These are phyloP conservation scores for Cryptus armator DNA, from an alignment of 2,888 invertebrate genomes.

Conservation along the genomic window DNA sequence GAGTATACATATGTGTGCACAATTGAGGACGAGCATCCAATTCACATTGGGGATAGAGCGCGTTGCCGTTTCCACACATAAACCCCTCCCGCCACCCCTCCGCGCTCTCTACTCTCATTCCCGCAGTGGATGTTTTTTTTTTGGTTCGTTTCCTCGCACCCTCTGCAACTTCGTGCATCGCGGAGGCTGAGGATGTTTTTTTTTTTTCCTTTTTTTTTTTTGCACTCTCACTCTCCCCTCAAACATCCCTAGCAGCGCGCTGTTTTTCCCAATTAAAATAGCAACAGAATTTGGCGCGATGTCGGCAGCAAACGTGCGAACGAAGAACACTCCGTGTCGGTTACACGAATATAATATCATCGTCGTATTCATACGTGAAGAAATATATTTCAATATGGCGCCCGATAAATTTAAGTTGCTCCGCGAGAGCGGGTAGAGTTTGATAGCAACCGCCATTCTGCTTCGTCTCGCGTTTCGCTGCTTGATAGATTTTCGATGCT, in stretches of 20 bases:
- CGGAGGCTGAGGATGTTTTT: background rate
- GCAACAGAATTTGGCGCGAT: constrained; percentile 6
- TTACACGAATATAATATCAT: constrained; percentile 26
- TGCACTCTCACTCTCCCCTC: constrained; percentile 2
- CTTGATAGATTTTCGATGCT: constrained; percentile 23
- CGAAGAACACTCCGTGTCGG: background rate
- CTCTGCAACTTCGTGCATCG: constrained; percentile 1
- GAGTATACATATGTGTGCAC: constrained; percentile 30
- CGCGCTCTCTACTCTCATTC: constrained; percentile 25
- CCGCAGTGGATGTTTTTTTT: constrained; percentile 1
- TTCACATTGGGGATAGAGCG: constrained; percentile 47
- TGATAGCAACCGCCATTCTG: background rate
- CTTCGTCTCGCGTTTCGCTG: background rate
- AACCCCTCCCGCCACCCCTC: background rate
- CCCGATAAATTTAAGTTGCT: background rate
- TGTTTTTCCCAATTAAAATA: constrained; percentile 41
- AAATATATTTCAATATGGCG: constrained; percentile 3
- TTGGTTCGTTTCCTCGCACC: constrained; percentile 15
- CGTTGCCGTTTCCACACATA: constrained; percentile 35
- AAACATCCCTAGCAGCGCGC: constrained; percentile 1
- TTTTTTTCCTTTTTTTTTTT: constrained; percentile 21
- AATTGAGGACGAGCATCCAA: constrained; percentile 52
- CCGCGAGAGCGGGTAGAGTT: background rate
- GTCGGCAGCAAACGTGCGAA: background rate
- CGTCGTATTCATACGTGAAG: constrained; percentile 45